Percentiles rank a stretch among this genome's conserved stretches.
Evolutionary conservation across 2,888 invertebrate genomes (phyloP).

Genomic region (Onthophagus sagittarius): DNA sequence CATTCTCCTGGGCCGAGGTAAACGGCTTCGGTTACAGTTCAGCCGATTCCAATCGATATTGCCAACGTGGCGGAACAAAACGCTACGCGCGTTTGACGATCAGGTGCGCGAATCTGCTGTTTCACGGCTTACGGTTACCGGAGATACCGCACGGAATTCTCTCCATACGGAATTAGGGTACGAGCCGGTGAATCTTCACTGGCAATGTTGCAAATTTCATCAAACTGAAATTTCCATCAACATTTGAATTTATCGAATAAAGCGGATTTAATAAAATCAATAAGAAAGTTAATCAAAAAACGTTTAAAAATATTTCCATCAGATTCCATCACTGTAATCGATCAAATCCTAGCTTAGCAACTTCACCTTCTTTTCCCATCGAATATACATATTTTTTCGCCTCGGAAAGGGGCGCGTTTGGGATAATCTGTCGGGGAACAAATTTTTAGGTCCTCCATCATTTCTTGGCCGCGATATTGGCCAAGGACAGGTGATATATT

Average conservation of each 20-base stretch:
- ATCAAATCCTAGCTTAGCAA: not conserved
- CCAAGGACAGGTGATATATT: conserved; percentile 37
- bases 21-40: conserved; percentile 26
- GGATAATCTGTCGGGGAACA: conserved; percentile 32
- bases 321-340: not conserved
- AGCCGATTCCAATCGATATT: conserved; percentile 31
- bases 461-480: conserved; percentile 34
- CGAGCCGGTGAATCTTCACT: not conserved
- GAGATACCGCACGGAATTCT: conserved; percentile 21
- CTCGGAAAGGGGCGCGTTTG: not conserved
- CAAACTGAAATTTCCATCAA: too few species aligned
- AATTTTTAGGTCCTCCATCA: conserved; percentile 36
- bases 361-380: not conserved
- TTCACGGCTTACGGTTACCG: conserved; percentile 23
- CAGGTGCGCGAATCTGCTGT: conserved; percentile 11
- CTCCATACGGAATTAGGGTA: not conserved
- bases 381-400: conserved; percentile 12
- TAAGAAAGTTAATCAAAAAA: too few species aligned
- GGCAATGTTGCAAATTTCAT: too few species aligned
- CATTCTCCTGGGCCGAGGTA: conserved; percentile 20
- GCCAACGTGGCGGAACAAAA: conserved; percentile 27
- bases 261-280: too few species aligned
- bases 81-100: not conserved
- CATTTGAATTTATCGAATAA: too few species aligned
- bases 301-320: not conserved